phyloP scores from a whole-genome alignment of 2,797 vertebrate genomes.

The Mycteria americana region DNA sequence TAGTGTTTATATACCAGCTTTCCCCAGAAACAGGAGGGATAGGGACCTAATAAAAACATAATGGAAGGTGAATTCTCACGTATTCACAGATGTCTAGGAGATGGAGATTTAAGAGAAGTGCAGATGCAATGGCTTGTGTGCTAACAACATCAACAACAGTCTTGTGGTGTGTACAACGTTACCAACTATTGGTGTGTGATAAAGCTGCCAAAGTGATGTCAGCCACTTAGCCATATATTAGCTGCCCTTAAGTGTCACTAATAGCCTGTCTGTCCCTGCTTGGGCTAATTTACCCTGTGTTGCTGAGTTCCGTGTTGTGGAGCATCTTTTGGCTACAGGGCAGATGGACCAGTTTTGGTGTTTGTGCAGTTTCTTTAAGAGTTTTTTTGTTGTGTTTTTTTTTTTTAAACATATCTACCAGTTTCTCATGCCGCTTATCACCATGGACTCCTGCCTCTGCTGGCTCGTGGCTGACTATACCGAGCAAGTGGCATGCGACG shows the following conservation, averaged over 20 bases:
- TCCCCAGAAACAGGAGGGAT: not conserved
- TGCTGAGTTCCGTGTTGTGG: not conserved
- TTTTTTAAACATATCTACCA: not conserved
- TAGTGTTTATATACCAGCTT: not conserved
- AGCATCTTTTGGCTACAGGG: not conserved
- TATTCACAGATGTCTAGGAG: not conserved
- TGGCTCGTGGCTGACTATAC: not conserved
- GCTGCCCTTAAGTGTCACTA: not conserved
- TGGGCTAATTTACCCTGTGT: not conserved
- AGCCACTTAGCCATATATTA: not conserved
- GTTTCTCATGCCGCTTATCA: not conserved
- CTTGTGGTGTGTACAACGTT: not conserved
- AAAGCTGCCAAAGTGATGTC: not conserved
- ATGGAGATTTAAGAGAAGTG: not conserved
- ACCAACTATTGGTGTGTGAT: not conserved
- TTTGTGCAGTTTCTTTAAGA: not conserved
- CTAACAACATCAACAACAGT: not conserved
- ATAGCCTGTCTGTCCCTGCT: not conserved
- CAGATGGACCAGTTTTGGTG: not conserved
- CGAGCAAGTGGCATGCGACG: not conserved
- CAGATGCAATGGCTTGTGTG: not conserved
- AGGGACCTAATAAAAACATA: not conserved
- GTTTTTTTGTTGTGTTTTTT: too few relatives aligned
- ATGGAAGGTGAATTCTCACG: not conserved
- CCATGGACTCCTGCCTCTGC: not conserved